phyloP scores from a whole-genome alignment of 2,113 vertebrate genomes.

The Camelus dromedarius region DNA sequence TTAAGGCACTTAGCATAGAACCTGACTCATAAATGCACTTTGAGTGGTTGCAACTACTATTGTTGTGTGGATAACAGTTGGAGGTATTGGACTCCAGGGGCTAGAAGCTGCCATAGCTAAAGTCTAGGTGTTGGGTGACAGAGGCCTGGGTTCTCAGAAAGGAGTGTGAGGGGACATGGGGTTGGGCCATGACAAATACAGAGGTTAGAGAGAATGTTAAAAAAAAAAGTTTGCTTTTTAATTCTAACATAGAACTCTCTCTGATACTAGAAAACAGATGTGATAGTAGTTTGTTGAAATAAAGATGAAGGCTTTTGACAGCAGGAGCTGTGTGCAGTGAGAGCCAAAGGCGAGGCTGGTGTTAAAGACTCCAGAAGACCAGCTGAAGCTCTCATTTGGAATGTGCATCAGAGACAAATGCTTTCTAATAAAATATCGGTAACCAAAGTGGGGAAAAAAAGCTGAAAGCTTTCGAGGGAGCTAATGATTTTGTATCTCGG shows the following conservation, averaged over 20 bases:
- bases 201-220: background rate
- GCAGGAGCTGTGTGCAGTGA: background rate
- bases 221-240: background rate
- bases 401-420: background rate
- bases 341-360: background rate
- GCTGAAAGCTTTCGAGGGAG: background rate
- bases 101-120: background rate
- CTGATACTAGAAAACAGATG: background rate
- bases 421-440: background rate
- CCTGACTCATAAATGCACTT: background rate
- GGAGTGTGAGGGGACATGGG: background rate
- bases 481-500: background rate
- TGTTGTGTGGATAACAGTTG: background rate
- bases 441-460: background rate
- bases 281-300: background rate
- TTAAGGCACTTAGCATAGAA: background rate
- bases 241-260: background rate
- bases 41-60: background rate
- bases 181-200: background rate
- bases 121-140: background rate
- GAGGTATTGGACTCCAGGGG: background rate
- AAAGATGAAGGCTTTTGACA: background rate
- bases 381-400: background rate
- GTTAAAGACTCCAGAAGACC: background rate
- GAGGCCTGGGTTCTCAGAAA: background rate